phyloP scores from a whole-genome alignment of 2,113 vertebrate species.

The Miniopterus natalensis region DNA sequence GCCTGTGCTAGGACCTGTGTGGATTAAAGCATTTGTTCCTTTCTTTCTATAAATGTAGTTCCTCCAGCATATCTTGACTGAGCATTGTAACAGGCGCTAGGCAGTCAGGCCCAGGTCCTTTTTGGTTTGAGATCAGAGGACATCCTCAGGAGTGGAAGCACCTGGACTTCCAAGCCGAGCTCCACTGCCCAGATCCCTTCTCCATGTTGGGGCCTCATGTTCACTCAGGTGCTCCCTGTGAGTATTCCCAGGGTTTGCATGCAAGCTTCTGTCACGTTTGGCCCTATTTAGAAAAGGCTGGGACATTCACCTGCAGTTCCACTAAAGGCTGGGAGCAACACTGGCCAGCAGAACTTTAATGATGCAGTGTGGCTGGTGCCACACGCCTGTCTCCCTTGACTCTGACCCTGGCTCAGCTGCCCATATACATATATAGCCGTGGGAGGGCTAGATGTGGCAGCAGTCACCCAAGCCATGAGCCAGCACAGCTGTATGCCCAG shows the following conservation, averaged over 20 bases:
- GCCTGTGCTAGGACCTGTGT: background rate
- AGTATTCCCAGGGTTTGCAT: background rate
- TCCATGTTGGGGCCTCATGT: accelerated
- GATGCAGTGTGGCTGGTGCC: background rate
- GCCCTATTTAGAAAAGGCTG: background rate
- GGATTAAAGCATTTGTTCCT: background rate
- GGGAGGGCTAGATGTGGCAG: background rate
- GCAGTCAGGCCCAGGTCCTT: background rate
- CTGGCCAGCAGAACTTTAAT: background rate
- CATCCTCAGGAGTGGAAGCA: background rate
- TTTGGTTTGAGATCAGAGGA: background rate
- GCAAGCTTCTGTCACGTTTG: background rate
- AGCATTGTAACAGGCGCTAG: background rate
- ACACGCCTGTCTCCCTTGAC: no score
- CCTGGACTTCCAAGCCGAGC: background rate
- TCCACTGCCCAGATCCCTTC: background rate
- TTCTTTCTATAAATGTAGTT: background rate
- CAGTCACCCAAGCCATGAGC: background rate
- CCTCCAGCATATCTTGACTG: background rate
- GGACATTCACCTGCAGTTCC: background rate
- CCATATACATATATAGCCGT: accelerated
- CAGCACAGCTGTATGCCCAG: no score
- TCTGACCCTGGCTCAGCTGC: background rate
- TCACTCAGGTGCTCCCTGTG: no score
- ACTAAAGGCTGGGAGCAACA: background rate